Conservation (phyloP, 2,797 vertebrate genomes). For the Myotis pilosus region DNA sequence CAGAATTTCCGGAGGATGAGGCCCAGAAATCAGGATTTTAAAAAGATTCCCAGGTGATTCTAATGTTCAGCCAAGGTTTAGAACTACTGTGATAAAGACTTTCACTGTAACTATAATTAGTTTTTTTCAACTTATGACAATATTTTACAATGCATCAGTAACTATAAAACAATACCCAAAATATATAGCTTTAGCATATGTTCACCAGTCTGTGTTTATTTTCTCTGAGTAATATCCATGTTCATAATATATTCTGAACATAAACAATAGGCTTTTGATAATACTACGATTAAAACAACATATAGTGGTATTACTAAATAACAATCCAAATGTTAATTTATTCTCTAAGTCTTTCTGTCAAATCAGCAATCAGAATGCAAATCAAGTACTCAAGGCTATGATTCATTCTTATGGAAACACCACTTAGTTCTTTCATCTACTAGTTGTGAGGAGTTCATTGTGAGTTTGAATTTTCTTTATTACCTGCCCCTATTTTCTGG, state of each 20-base stretch:
- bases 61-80: no score
- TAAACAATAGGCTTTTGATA: conserved; percentile 5
- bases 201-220: neutral
- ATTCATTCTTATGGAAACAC: neutral
- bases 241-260: neutral
- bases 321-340: neutral
- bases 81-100: neutral
- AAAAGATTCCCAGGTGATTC: no score
- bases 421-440: neutral
- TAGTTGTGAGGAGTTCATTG: neutral
- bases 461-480: neutral
- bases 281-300: conserved; percentile 15
- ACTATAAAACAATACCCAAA: neutral
- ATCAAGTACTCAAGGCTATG: neutral
- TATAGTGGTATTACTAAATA: conserved; percentile 34
- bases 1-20: no score
- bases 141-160: conserved; percentile 15
- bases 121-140: conserved; percentile 4
- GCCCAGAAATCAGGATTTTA: no score
- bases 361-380: conserved; percentile 32
- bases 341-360: neutral
- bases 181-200: neutral
- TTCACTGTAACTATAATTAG: neutral
- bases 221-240: neutral
- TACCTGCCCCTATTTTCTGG: neutral